phyloP scores from a whole-genome alignment of 2,888 invertebrate genomes.

The Andricus quercusramuli region DNA sequence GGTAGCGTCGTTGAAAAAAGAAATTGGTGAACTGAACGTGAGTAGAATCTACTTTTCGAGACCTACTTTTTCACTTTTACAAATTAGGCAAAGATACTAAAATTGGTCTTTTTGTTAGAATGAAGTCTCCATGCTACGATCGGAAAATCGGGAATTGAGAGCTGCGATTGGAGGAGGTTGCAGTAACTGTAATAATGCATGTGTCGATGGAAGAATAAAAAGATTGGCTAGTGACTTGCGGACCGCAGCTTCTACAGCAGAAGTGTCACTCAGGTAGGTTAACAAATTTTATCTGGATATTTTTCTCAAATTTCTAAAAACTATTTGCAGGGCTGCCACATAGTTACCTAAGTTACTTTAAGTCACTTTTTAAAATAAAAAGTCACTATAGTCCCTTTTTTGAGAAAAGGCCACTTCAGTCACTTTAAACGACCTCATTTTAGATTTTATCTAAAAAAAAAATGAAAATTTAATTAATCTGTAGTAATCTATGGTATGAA shows the following conservation, averaged over 20 bases:
- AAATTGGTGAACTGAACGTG: constrained; percentile 86
- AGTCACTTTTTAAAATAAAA: no score
- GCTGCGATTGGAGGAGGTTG: constrained; percentile 78
- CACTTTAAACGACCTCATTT: no score
- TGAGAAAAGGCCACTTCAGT: no score
- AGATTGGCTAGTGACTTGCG: constrained; percentile 83
- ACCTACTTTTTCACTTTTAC: constrained; percentile 39
- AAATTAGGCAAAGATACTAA: constrained; percentile 34
- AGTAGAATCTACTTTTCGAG: constrained; percentile 59
- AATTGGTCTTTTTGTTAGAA: constrained; percentile 73
- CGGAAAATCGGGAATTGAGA: constrained; percentile 80
- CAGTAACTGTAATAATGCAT: constrained; percentile 68
- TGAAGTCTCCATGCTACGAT: constrained; percentile 79
- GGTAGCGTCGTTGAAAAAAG: constrained; percentile 84
- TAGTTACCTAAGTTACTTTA: no score
- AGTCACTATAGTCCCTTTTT: no score
- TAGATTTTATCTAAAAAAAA: no score
- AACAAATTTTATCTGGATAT: no score
- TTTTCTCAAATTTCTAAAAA: no score
- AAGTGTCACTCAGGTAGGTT: constrained; percentile 82
- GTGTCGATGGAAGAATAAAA: constrained; percentile 76
- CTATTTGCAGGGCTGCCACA: no score
- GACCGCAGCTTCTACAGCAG: constrained; percentile 83
- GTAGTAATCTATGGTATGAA: no score
- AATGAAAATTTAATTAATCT: no score